Percentiles rank a stretch among this genome's conserved stretches.
These are phyloP conservation scores for Scomber scombrus DNA, from an alignment of 2,113 vertebrate genomes.

Conservation along the genomic window DNA sequence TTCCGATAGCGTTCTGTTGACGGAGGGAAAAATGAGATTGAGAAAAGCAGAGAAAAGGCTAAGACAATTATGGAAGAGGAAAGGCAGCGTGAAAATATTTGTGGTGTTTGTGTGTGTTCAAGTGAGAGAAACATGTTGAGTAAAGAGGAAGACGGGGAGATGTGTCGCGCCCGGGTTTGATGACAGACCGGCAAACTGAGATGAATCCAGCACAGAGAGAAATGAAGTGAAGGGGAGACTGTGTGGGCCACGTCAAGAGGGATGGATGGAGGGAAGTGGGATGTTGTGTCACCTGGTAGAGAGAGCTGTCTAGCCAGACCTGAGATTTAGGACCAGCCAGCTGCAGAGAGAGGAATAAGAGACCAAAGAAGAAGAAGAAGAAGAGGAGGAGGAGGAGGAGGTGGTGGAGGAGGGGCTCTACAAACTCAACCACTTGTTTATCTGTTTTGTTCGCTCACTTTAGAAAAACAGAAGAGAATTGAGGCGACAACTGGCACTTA, in stretches of 20 bases:
- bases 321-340: constrained; percentile 70
- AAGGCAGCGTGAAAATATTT: constrained; percentile 40
- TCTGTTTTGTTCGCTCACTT: constrained; percentile 26
- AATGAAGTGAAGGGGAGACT: constrained; percentile 48
- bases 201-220: constrained; percentile 46
- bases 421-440: constrained; percentile 41
- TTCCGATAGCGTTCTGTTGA: constrained; percentile 67
- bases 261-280: constrained; percentile 62
- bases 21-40: constrained; percentile 56
- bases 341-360: constrained; percentile 56
- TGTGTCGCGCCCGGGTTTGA: constrained; percentile 31
- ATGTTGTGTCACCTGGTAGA: constrained; percentile 74
- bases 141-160: constrained; percentile 49
- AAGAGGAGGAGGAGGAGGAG: neutral
- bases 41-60: constrained; percentile 50
- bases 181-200: constrained; percentile 41
- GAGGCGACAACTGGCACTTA: constrained; percentile 67
- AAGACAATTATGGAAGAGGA: constrained; percentile 58
- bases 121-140: constrained; percentile 46
- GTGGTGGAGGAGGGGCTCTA: neutral
- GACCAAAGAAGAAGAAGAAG: constrained; percentile 27
- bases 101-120: constrained; percentile 22
- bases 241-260: constrained; percentile 55
- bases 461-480: constrained; percentile 52
- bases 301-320: constrained; percentile 61